Evolutionary conservation across 64 coral and sea anemone species (phyloP).

Genomic region (Exaiptasia diaphana): DNA sequence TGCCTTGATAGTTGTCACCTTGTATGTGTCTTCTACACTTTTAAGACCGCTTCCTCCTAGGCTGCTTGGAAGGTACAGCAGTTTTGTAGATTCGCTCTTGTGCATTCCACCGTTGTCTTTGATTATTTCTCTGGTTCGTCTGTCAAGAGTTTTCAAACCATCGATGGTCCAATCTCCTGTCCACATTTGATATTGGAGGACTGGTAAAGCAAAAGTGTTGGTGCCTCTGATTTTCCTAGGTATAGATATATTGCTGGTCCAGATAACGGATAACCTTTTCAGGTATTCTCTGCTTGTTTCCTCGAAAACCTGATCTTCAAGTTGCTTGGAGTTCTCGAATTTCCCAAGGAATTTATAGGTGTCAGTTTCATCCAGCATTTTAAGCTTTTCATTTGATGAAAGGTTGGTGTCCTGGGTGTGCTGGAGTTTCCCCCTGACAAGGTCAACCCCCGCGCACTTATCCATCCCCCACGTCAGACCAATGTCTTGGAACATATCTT

Average conservation of each 20-base stretch:
- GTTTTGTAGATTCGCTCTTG: not conserved
- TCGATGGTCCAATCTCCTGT: not conserved
- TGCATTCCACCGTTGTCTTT: not conserved
- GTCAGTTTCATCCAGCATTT: not conserved
- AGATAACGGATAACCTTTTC: not conserved
- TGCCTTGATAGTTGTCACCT: not conserved
- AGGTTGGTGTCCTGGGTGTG: not conserved
- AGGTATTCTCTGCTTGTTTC: not conserved
- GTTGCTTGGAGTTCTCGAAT: not conserved
- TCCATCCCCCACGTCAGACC: not conserved
- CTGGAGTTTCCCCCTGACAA: not conserved
- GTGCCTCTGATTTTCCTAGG: not conserved
- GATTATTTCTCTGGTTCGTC: not conserved
- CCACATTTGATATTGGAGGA: not conserved
- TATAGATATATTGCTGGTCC: too few species aligned
- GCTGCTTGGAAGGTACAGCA: not conserved
- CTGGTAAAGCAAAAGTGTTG: not conserved
- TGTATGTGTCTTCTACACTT: slow-evolving; percentile 9
- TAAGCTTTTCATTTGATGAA: not conserved
- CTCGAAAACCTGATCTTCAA: not conserved
- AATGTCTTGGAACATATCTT: slow-evolving; percentile 16
- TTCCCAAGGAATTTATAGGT: not conserved
- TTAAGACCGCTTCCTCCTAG: not conserved
- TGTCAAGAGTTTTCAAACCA: not conserved
- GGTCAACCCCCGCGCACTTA: not conserved